Evolutionary conservation across 2,888 invertebrate genomes (phyloP), one percentile per base, ranked within the genome.

Genomic region (Orthonevra nobilis): DNA sequence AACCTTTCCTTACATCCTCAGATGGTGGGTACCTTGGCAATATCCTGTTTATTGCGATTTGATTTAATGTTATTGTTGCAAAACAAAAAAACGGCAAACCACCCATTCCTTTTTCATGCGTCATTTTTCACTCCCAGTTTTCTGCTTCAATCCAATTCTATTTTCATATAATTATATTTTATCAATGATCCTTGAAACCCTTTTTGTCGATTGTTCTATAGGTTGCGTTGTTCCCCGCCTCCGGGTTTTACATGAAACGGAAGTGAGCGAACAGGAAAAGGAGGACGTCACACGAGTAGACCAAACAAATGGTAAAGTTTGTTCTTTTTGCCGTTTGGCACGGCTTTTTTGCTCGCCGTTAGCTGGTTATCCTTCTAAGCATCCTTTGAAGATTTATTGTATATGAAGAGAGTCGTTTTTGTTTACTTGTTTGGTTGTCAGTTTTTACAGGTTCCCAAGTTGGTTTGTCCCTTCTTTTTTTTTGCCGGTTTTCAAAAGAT

Each of bases 151-250:
- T 52, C 58, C 60, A 44, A 72, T 64, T 61, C 50, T 61, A 48
- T 66, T 79, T 70, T 79, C 61, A 61, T 73, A 72, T 61, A 68
- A 72, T 79, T 73, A 68, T 73, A 68, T 68, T 79, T 73, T 79
- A 79, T 79, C 79, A 79, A 79, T 79, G 79, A 79, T 79, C 54
- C 79, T 68, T 79, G 79, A 79, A 79, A 79, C 69, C 66, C 66
- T 58, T 68, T 77, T 50, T 70, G 48, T 64, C 72, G 52, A 52
- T 60, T 77, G 52, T 77, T 44, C 52, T 69, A 42, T 42, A 66
- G 38, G 56, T n/a, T n/a, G n/a, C n/a, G 9, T 23, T 23, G 7
- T n/a, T n/a, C 19, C 7, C n/a, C 61, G 52, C 42, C 38, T 74
- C 68, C 10, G 15, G 17, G 48, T 50, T 17, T 32, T 63, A 30